Conservation (phyloP, 2,888 invertebrate species). For the Cryptus armator region DNA sequence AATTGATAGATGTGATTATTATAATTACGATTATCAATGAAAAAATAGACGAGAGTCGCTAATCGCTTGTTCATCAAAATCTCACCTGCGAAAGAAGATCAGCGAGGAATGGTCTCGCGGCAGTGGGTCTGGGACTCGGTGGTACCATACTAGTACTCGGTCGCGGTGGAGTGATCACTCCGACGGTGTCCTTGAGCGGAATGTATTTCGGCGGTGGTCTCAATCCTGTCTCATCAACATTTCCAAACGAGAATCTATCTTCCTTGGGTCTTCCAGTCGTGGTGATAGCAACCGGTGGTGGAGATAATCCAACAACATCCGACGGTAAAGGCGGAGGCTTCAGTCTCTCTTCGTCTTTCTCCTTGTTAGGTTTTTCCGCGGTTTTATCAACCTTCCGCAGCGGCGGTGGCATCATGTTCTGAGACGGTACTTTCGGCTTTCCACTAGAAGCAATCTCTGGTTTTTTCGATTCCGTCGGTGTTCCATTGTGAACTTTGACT, state of each 20-base stretch:
- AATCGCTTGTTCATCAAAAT: background rate
- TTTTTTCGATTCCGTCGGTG: slow-evolving; percentile 60
- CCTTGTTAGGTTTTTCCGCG: slow-evolving; percentile 71
- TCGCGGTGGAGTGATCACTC: slow-evolving; percentile 71
- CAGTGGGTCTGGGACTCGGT: slow-evolving; percentile 78
- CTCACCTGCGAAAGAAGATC: slow-evolving; percentile 82
- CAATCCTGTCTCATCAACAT: slow-evolving; percentile 76
- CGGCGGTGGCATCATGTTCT: slow-evolving; percentile 82
- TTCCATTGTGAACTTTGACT: slow-evolving; percentile 20
- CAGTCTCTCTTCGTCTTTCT: slow-evolving; percentile 75
- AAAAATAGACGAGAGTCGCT: too few species aligned
- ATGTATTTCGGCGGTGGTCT: slow-evolving; percentile 81
- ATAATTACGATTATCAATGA: background rate
- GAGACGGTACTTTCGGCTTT: slow-evolving; percentile 76
- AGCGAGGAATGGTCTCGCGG: slow-evolving; percentile 80
- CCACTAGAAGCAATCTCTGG: slow-evolving; percentile 50
- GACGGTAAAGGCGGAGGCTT: slow-evolving; percentile 79
- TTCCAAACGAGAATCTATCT: slow-evolving; percentile 70
- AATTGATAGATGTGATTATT: background rate
- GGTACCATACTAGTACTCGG: slow-evolving; percentile 80
- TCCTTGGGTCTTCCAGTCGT: slow-evolving; percentile 77
- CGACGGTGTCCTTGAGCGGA: slow-evolving; percentile 79
- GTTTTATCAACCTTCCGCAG: slow-evolving; percentile 63
- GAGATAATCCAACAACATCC: slow-evolving; percentile 82
- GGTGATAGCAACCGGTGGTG: slow-evolving; percentile 81